Conservation (phyloP, 2,888 invertebrate species). For the Kuschelorhynchus macadamiae region DNA sequence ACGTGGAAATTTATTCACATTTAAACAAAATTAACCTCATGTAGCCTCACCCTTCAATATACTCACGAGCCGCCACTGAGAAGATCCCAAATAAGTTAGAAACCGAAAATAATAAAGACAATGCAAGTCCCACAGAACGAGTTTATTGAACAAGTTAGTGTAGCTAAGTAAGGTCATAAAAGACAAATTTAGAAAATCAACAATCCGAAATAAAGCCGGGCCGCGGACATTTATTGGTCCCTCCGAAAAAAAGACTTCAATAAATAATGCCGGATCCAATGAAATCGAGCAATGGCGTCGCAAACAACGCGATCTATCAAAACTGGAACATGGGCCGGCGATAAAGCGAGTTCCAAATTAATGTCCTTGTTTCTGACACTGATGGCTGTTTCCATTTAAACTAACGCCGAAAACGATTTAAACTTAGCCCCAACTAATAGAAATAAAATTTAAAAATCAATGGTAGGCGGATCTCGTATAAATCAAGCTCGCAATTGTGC, state of each 20-base stretch:
- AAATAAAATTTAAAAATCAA: slow-evolving; percentile 54
- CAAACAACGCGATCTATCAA: slow-evolving; percentile 48
- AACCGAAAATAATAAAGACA: too few species aligned
- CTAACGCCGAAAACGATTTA: slow-evolving; percentile 58
- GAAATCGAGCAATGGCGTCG: slow-evolving; percentile 37
- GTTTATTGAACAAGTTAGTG: too few species aligned
- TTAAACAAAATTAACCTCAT: too few species aligned
- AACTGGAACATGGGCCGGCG: slow-evolving; percentile 39
- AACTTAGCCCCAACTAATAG: slow-evolving; percentile 53
- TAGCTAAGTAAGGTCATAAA: too few species aligned
- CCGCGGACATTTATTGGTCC: too few species aligned
- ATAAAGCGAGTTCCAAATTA: slow-evolving; percentile 51
- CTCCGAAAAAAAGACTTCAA: slow-evolving; percentile 24
- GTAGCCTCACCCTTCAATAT: too few species aligned
- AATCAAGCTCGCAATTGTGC: neutral
- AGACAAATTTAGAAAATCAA: too few species aligned
- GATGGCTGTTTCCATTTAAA: slow-evolving; percentile 56
- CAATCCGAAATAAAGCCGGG: too few species aligned
- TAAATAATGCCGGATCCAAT: slow-evolving; percentile 38
- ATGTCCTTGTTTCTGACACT: slow-evolving; percentile 56
- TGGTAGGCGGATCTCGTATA: slow-evolving; percentile 11
- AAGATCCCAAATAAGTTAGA: too few species aligned
- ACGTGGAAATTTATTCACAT: too few species aligned
- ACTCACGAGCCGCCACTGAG: too few species aligned
- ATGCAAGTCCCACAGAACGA: too few species aligned